Evolutionary conservation across 2,113 vertebrate genomes (phyloP).

Genomic region (Chlorodrepanis virens): DNA sequence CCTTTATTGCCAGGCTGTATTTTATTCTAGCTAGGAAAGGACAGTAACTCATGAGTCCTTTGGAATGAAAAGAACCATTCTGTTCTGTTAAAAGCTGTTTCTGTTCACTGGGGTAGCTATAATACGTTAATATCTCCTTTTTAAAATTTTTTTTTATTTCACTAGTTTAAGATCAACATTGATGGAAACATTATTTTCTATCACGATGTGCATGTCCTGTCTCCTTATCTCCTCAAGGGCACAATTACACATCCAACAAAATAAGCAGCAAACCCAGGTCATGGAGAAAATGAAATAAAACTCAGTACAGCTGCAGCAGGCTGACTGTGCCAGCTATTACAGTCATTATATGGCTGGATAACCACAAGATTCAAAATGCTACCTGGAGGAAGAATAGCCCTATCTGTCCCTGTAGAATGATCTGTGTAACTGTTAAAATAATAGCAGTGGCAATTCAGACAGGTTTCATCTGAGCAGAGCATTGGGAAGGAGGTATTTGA

Average conservation of each 20-base stretch:
- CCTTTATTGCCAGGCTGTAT: neutral
- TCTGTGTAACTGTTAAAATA: neutral
- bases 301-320: neutral
- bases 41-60: neutral
- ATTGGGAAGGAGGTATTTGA: neutral
- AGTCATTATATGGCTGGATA: conserved; percentile 1
- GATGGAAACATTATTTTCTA: neutral
- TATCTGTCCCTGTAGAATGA: neutral
- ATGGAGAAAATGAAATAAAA: conserved; percentile 24
- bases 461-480: neutral
- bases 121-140: neutral
- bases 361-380: neutral
- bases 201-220: neutral
- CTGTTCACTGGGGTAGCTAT: neutral
- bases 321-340: neutral
- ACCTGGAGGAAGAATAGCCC: neutral
- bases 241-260: conserved; percentile 16
- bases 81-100: neutral
- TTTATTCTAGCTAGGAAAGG: neutral
- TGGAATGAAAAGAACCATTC: neutral
- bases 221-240: neutral
- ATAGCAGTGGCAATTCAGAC: neutral
- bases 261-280: neutral
- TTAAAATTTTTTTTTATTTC: neutral
- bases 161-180: neutral